phyloP scores from a whole-genome alignment of 2,797 vertebrate species.

The Anolis apletophallus region DNA sequence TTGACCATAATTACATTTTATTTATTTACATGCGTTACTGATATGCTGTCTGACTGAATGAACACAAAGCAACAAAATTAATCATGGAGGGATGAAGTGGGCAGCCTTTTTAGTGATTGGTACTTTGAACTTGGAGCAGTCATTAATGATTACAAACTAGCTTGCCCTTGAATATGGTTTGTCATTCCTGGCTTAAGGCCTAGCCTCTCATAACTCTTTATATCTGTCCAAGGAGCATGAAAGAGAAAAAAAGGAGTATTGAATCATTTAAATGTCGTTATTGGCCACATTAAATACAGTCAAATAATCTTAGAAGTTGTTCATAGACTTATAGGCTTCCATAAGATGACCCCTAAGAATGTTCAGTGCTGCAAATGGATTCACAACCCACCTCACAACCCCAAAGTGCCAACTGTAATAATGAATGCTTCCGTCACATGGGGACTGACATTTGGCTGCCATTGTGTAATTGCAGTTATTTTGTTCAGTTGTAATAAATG shows the following conservation, averaged over 20 bases:
- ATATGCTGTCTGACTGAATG: neutral
- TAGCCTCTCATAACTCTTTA: neutral
- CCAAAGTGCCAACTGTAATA: neutral
- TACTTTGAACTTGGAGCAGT: neutral
- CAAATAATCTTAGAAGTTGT: neutral
- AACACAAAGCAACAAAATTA: neutral
- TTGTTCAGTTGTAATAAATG: neutral
- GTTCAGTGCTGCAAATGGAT: neutral
- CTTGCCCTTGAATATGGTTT: neutral
- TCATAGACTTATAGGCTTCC: neutral
- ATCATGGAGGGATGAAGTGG: neutral
- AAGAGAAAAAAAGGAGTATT: neutral
- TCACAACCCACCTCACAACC: neutral
- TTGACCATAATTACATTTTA: no score
- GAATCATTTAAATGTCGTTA: neutral
- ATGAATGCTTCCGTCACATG: neutral
- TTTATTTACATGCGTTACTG: neutral
- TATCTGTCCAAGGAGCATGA: neutral
- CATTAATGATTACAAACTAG: neutral
- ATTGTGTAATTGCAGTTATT: neutral
- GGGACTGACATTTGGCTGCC: neutral
- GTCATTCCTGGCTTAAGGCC: neutral
- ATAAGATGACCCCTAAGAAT: neutral
- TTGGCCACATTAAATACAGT: neutral
- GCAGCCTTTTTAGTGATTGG: neutral